phyloP scores from a whole-genome alignment of 2,888 invertebrate genomes.

The Bruchidius siliquastri region DNA sequence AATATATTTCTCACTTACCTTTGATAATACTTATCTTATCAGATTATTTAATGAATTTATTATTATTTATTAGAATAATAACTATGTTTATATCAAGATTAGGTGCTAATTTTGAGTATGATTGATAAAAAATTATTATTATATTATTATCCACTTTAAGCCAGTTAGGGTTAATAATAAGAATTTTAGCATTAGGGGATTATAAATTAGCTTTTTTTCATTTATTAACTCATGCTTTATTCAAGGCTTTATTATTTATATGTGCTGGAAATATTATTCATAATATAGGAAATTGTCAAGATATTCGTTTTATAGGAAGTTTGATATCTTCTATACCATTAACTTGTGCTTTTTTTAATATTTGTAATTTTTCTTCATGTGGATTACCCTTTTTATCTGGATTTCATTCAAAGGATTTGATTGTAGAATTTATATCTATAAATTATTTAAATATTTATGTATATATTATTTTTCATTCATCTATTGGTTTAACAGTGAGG shows the following conservation, averaged over 20 bases:
- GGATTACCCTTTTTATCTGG: conserved; percentile 39
- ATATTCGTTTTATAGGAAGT: conserved; percentile 61
- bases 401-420: conserved; percentile 59
- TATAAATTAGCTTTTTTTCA: conserved; percentile 64
- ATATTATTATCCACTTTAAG: conserved; percentile 65
- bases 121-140: conserved; percentile 76
- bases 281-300: conserved; percentile 58
- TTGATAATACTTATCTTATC: conserved; percentile 49
- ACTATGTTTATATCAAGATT: conserved; percentile 60
- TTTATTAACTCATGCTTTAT: conserved; percentile 68
- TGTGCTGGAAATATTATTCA: conserved; percentile 68
- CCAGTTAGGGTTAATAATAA: conserved; percentile 69
- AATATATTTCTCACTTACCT: too few relatives aligned
- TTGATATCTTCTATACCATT: conserved; percentile 51
- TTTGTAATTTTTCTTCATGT: conserved; percentile 34
- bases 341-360: conserved; percentile 48
- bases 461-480: conserved; percentile 55
- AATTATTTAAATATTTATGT: conserved; percentile 53
- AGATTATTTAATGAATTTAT: conserved; percentile 46
- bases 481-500: conserved; percentile 54
- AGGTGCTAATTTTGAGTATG: conserved; percentile 64
- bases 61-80: conserved; percentile 56
- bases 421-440: conserved; percentile 56
- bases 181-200: conserved; percentile 47
- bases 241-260: conserved; percentile 71